These are phyloP conservation scores for Pinctada fucata DNA, from an alignment of 2,888 invertebrate species.

Conservation along the genomic window DNA sequence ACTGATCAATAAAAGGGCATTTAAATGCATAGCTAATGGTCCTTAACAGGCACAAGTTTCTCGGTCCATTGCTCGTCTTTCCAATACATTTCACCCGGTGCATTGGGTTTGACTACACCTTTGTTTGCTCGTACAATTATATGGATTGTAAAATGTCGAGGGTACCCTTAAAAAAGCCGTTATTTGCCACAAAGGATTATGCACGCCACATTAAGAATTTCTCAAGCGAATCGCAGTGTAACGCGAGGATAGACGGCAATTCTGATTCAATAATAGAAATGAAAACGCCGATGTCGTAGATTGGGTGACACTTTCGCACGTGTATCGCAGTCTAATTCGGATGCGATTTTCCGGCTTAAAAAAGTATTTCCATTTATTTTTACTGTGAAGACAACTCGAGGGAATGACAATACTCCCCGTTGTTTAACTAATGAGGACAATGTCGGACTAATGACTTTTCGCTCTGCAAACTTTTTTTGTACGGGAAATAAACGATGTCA, in stretches of 20 bases:
- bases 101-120: background rate
- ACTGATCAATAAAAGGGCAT: constrained; percentile 2
- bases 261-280: constrained; percentile 21
- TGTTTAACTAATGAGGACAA: background rate
- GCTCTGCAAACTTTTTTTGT: background rate
- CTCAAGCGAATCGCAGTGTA: constrained; percentile 16
- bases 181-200: constrained; percentile 32
- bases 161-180: constrained; percentile 12
- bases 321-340: background rate
- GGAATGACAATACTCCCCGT: background rate
- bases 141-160: constrained; percentile 3
- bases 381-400: no score
- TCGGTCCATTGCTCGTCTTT: background rate
- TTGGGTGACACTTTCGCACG: background rate
- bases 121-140: constrained; percentile 10
- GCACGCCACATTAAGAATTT: constrained; percentile 31
- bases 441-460: background rate
- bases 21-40: constrained; percentile 9
- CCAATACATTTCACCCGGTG: background rate
- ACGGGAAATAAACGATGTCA: background rate
- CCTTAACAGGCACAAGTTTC: background rate
- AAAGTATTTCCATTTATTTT: no score
- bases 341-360: no score
- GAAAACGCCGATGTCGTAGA: background rate
- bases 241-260: constrained; percentile 19